Percentiles rank a stretch among this genome's conserved stretches.
Evolutionary conservation across 2,888 invertebrate genomes (phyloP).

Genomic region (Cantharis lateralis): DNA sequence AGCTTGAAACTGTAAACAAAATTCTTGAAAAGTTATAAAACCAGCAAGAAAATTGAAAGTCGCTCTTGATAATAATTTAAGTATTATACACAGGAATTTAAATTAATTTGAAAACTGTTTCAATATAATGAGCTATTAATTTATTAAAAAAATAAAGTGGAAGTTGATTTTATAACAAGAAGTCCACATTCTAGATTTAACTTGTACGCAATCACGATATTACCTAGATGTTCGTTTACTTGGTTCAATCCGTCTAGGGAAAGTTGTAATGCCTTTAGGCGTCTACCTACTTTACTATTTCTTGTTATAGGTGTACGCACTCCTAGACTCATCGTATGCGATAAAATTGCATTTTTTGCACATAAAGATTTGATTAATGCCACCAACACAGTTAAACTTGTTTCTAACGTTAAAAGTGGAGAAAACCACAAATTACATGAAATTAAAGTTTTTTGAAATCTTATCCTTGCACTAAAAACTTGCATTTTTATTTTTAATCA

Average conservation of each 20-base stretch:
- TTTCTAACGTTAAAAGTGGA: not conserved
- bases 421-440: not conserved
- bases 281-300: constrained; percentile 29
- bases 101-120: not conserved
- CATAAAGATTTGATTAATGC: not conserved
- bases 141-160: not conserved
- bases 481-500: not conserved
- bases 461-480: not conserved
- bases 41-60: not conserved
- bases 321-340: constrained; percentile 4
- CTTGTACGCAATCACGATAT: constrained; percentile 17
- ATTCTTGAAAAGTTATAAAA: not conserved
- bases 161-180: not conserved
- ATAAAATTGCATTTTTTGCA: not conserved
- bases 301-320: constrained; percentile 17
- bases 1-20: not conserved
- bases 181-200: not conserved
- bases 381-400: not conserved
- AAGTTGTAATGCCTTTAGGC: constrained; percentile 30
- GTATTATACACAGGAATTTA: not conserved
- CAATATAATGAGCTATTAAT: not conserved
- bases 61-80: not conserved
- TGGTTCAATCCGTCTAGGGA: constrained; percentile 27
- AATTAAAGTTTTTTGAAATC: not conserved
- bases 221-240: constrained; percentile 11